These are phyloP conservation scores for Cyclura pinguis DNA, from an alignment of 2,797 vertebrate species.

Conservation along the genomic window DNA sequence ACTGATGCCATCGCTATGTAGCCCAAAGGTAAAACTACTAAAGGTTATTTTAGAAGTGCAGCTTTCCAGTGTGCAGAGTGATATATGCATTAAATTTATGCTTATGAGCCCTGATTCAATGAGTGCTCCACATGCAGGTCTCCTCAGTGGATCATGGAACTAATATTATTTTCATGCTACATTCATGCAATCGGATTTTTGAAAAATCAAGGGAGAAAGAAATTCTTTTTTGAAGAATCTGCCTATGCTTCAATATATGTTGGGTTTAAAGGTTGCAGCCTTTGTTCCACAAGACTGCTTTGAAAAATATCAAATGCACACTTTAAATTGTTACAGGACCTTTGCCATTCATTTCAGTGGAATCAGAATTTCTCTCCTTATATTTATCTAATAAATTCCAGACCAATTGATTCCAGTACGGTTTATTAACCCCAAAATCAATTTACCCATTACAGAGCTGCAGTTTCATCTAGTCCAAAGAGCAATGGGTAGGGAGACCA, in stretches of 20 bases:
- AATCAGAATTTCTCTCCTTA: neutral
- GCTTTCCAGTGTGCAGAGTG: neutral
- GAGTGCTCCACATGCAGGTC: neutral
- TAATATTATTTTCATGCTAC: neutral
- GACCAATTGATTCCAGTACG: constrained; percentile 3
- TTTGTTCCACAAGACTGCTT: neutral
- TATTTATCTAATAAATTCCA: constrained; percentile 22
- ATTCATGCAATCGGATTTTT: neutral
- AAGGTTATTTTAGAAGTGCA: neutral
- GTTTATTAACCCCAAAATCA: constrained; percentile 40
- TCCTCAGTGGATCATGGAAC: neutral
- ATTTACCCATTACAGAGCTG: constrained; percentile 7
- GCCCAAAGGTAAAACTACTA: neutral
- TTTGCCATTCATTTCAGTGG: neutral
- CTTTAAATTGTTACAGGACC: neutral
- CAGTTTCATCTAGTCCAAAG: constrained; percentile 8
- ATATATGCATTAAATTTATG: neutral
- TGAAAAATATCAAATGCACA: neutral
- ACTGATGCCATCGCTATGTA: neutral
- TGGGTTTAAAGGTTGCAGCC: neutral
- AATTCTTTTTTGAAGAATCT: neutral
- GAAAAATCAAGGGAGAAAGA: neutral
- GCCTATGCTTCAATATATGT: neutral
- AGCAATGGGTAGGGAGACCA: neutral
- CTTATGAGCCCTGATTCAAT: neutral